These are phyloP conservation scores for Sinocyclocheilus anophthalmus DNA, from an alignment of 2,113 vertebrate species.

Conservation along the genomic window DNA sequence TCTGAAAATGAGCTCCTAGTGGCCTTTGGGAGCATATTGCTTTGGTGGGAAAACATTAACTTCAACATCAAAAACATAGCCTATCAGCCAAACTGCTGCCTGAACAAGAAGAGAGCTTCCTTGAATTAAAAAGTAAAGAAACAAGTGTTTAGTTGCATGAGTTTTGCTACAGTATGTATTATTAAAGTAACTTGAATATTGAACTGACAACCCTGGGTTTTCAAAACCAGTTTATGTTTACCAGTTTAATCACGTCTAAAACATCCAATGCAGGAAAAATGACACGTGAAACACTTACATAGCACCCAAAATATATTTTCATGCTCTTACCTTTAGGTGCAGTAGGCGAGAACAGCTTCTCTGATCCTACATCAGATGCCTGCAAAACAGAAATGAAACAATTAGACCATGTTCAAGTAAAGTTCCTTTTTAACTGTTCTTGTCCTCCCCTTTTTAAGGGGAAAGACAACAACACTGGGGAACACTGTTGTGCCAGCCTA, in stretches of 20 bases:
- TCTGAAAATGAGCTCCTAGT: background rate
- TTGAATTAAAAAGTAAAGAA: background rate
- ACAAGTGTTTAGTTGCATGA: background rate
- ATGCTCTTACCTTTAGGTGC: slow-evolving; percentile 85
- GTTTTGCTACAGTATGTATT: background rate
- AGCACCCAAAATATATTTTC: background rate
- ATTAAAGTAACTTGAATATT: background rate
- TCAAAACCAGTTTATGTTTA: background rate
- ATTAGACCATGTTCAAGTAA: background rate
- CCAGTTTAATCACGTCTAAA: background rate
- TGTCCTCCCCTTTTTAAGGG: slow-evolving; percentile 27
- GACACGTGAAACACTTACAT: no score
- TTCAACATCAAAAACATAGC: background rate
- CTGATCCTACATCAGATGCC: slow-evolving; percentile 94
- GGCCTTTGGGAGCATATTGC: background rate
- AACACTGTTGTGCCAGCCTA: slow-evolving; percentile 85
- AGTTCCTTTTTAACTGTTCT: background rate
- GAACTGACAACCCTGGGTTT: background rate
- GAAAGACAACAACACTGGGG: slow-evolving; percentile 77
- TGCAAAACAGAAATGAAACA: slow-evolving; percentile 71
- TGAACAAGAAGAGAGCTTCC: background rate
- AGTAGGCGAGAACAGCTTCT: slow-evolving; percentile 91
- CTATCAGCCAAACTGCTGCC: background rate
- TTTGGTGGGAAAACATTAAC: background rate
- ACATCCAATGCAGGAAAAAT: no score